Conservation (phyloP, 2,797 vertebrate genomes). For the Sebastes paucispinis region DNA sequence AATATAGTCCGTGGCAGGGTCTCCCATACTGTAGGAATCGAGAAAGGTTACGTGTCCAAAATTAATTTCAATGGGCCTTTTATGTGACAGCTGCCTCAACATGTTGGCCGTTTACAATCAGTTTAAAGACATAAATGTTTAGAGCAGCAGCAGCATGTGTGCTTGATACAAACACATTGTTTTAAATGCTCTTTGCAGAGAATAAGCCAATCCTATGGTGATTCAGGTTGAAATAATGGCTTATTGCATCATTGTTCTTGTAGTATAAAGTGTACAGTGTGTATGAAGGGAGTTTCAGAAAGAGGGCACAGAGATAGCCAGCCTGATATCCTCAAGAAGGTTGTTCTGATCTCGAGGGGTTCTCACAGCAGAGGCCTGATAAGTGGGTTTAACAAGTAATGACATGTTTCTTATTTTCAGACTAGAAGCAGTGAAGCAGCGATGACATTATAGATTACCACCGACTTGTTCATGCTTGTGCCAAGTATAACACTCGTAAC, state of each 20-base stretch:
- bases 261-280: not conserved
- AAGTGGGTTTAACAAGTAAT: conserved; percentile 66
- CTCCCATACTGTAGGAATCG: not conserved
- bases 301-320: conserved; percentile 17
- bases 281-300: conserved; percentile 16
- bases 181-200: not conserved
- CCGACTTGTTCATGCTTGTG: conserved; percentile 29
- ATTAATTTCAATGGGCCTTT: conserved; percentile 3
- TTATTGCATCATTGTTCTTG: not conserved
- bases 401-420: conserved; percentile 68
- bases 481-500: not conserved
- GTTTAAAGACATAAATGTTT: not conserved
- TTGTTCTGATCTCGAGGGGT: conserved; percentile 40
- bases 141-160: not conserved
- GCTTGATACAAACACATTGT: not conserved
- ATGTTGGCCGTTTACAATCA: not conserved
- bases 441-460: conserved; percentile 32
- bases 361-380: conserved; percentile 38
- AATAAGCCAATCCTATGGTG: not conserved
- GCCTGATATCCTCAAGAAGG: conserved; percentile 40
- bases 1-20: not conserved
- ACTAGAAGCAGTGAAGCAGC: conserved; percentile 46
- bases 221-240: not conserved
- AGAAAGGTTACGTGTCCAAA: conserved; percentile 1
- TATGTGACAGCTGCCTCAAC: not conserved